Conservation (phyloP, 2,888 invertebrate genomes). For the Therioaphis trifolii region DNA sequence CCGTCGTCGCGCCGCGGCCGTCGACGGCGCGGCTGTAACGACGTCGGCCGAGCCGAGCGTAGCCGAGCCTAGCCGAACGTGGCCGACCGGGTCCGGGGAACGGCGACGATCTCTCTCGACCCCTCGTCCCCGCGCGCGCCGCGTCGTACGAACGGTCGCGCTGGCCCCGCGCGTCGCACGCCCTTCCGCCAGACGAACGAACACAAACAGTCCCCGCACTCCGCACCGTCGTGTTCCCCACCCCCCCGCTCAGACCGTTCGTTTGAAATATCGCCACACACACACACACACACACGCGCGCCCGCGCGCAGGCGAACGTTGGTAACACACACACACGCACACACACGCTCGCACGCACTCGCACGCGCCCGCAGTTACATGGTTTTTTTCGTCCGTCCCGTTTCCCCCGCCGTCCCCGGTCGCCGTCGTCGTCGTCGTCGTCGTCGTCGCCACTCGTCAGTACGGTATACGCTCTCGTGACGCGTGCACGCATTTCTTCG, state of each 20-base stretch:
- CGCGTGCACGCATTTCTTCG: not conserved
- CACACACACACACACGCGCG: not conserved
- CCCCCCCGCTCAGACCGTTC: conserved; percentile 22
- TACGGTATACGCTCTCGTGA: conserved; percentile 57
- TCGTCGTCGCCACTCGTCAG: conserved; percentile 49
- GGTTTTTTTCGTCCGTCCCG: conserved; percentile 45
- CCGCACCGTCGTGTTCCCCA: conserved; percentile 7
- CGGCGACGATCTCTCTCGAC: not conserved
- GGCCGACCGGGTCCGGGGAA: not conserved
- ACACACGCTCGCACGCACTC: not conserved
- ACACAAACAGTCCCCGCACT: not conserved
- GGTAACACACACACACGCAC: not conserved
- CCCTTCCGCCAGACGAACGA: not conserved
- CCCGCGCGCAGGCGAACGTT: not conserved
- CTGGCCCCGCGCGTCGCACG: not conserved
- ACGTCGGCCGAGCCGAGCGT: not conserved
- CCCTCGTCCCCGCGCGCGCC: not conserved
- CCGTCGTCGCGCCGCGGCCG: not conserved
- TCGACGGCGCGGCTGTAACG: not conserved
- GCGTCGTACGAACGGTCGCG: not conserved
- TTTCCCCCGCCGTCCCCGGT: conserved; percentile 12
- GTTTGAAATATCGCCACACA: conserved; percentile 59
- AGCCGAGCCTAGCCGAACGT: not conserved
- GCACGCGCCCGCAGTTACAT: not conserved
- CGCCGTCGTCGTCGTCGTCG: not conserved